phyloP scores from a whole-genome alignment of 2,888 invertebrate genomes.

The Unio delphinus region DNA sequence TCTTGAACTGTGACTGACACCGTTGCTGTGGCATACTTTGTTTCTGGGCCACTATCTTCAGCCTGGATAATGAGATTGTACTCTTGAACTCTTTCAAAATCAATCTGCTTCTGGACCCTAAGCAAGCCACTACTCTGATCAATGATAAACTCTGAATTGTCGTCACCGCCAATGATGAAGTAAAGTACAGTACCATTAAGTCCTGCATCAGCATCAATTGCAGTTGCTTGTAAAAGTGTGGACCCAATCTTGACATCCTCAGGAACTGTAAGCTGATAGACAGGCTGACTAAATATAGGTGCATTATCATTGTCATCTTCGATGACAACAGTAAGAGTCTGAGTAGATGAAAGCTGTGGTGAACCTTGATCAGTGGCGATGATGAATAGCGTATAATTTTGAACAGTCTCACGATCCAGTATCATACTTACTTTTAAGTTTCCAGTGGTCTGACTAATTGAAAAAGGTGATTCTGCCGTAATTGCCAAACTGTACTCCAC shows the following conservation, averaged over 20 bases:
- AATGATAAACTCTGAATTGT: conserved; percentile 61
- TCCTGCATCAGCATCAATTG: conserved; percentile 80
- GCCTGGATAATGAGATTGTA: conserved; percentile 88
- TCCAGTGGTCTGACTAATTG: conserved; percentile 89
- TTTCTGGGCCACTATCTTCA: conserved; percentile 75
- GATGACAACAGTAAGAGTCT: conserved; percentile 41
- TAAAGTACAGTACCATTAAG: conserved; percentile 92
- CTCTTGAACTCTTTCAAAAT: conserved; percentile 90
- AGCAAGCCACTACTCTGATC: conserved; percentile 90
- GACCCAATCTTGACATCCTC: conserved; percentile 96
- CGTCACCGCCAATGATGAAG: conserved; percentile 89
- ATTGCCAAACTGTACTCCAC: conserved; percentile 78
- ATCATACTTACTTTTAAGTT: conserved; percentile 87
- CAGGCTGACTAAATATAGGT: conserved; percentile 77
- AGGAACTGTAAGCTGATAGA: conserved; percentile 83
- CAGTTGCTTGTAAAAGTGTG: conserved; percentile 83
- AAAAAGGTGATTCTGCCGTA: conserved; percentile 78
- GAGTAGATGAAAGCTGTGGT: conserved; percentile 39
- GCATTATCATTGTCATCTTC: conserved; percentile 61
- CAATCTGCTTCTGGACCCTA: conserved; percentile 91
- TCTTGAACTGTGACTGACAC: conserved; percentile 89
- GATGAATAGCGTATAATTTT: conserved; percentile 56
- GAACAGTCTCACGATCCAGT: conserved; percentile 79
- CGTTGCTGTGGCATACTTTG: conserved; percentile 80
- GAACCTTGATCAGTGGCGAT: conserved; percentile 58